Evolutionary conservation across 2,113 vertebrate genomes (phyloP), one percentile per base, ranked within the genome.

Genomic region (Poeciliopsis prolifica): DNA sequence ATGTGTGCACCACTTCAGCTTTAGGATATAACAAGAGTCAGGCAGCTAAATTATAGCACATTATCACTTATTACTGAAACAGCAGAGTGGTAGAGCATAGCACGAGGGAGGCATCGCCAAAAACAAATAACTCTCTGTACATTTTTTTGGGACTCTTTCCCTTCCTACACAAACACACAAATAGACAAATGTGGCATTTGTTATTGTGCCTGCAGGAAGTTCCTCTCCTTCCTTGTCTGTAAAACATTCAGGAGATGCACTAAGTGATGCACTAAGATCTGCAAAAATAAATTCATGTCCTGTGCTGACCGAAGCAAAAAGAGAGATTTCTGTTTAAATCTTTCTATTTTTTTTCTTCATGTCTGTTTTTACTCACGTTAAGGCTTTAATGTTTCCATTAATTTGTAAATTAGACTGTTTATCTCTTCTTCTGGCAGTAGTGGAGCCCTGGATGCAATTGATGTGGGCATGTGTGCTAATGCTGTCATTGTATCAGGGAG

Each of bases 381-480:
- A 15, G 17, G 44, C 44, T 19, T 48, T 66, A 60, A 31, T 67
- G 58, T 75, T 74, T 64, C 29, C 2, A 61, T 4, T 72, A 81
- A 82, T 86, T 51, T 40, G 70, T 77, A 74, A 65, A 28, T 77
- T 78, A 73, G 69, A 74, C 31, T 78, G 29, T 64, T 31, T 51
- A 15, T 62, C 64, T 28, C 65, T 78, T 48, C 68, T 69, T 78
- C 74, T 64, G 72, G 58, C 65, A 74, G 51, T 76, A 74, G 65
- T 72, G 62, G 73, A 62, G 76, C 81, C 72, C 68, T 40, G 28
- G 79, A 69, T 64, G 65, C 81, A 81, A 28, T 81, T 89, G 87
- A 89, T 90, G 87, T 90, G 88, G 77, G 81, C 82, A 63, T 79
- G 78, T 87, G 77, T 35, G 24, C 86, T 92, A 88, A 91, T 89